These are phyloP conservation scores for Protodeltote pygarga DNA, from an alignment of 2,888 invertebrate species.

Conservation along the genomic window DNA sequence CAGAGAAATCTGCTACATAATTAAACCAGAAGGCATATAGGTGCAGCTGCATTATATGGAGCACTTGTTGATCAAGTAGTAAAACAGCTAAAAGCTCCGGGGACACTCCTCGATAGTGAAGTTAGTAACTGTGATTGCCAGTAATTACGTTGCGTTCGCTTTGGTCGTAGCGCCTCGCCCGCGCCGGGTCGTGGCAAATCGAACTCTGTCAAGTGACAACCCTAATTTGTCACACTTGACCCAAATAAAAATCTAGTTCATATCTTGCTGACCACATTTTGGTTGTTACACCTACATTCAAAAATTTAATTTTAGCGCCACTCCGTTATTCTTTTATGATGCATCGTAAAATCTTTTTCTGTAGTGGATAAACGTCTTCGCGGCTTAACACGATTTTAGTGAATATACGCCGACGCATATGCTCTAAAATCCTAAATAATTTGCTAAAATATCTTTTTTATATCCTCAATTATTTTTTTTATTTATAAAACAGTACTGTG, in stretches of 20 bases:
- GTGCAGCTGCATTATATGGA: conserved; percentile 29
- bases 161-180: no score
- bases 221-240: conserved; percentile 61
- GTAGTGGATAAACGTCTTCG: no score
- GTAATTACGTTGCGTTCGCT: conserved; percentile 33
- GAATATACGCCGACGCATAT: no score
- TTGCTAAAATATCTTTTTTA: no score
- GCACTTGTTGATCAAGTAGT: conserved; percentile 42
- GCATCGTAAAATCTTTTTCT: no score
- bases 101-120: conserved; percentile 35
- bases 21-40: conserved; percentile 2
- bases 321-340: no score
- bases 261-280: conserved; percentile 28
- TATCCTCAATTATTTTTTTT: no score
- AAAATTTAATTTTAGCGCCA: conserved; percentile 1
- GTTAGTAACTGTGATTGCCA: conserved; percentile 41
- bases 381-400: no score
- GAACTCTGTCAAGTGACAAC: conserved; percentile 31
- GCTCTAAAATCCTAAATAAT: no score
- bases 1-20: conserved; percentile 5
- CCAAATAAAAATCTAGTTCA: conserved; percentile 57
- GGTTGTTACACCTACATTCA: conserved; percentile 7
- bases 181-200: not conserved
- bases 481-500: no score
- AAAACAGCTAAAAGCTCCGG: conserved; percentile 35